A percentile compares a stretch with the other conserved stretches of the same genome.
Evolutionary conservation across 2,113 vertebrate genomes (phyloP).

Genomic region (Macrotus californicus): DNA sequence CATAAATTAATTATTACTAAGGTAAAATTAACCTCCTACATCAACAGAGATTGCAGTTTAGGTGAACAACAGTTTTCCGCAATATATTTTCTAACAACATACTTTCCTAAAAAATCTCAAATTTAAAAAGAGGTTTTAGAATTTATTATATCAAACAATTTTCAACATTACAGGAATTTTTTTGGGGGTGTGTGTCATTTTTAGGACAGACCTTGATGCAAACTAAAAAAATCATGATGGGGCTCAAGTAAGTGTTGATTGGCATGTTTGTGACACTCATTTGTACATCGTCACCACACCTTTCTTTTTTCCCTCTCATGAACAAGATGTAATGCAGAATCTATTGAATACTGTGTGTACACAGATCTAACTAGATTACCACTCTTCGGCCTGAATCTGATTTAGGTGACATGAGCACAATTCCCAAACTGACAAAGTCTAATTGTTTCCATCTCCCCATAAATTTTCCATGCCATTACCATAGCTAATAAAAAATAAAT

Average conservation of each 20-base stretch:
- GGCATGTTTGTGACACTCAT: neutral
- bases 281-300: neutral
- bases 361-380: neutral
- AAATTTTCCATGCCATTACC: neutral
- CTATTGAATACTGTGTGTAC: neutral
- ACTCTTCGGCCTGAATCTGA: constrained; percentile 21
- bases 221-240: neutral
- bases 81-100: neutral
- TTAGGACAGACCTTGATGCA: neutral
- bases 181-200: neutral
- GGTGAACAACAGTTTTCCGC: neutral
- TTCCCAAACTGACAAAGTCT: neutral
- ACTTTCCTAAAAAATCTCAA: neutral
- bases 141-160: neutral
- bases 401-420: neutral
- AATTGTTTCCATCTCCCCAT: neutral
- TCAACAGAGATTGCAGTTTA: neutral
- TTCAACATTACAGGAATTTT: neutral
- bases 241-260: neutral
- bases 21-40: neutral
- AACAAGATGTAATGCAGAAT: neutral
- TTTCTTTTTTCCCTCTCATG: neutral
- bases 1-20: neutral
- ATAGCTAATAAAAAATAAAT: neutral
- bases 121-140: neutral